Evolutionary conservation across 2,888 invertebrate species (phyloP).

Genomic region (Chymomyza amoena): DNA sequence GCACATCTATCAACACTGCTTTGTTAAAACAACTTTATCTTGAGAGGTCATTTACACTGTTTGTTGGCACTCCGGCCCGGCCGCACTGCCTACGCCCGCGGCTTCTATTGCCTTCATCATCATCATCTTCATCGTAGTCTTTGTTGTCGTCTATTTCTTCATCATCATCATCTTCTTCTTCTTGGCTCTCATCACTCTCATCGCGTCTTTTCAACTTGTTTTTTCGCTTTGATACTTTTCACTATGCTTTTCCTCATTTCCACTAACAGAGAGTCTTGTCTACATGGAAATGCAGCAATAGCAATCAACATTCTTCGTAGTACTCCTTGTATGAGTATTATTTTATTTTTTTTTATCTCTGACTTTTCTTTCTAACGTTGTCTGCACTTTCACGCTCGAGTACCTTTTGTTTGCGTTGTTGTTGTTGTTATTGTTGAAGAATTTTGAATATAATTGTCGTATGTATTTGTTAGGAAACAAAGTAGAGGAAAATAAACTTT

Average conservation of each 20-base stretch:
- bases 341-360: not conserved
- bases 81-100: not conserved
- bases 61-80: not conserved
- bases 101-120: conserved; percentile 6
- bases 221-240: conserved; percentile 49
- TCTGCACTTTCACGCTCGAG: conserved; percentile 44
- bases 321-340: conserved; percentile 28
- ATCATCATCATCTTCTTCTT: conserved; percentile 8
- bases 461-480: conserved; percentile 7
- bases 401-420: conserved; percentile 31
- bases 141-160: not conserved
- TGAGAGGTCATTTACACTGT: conserved; percentile 73
- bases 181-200: conserved; percentile 19
- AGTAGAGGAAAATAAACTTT: not conserved
- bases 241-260: conserved; percentile 41
- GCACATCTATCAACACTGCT: conserved; percentile 11
- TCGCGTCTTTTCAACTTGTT: conserved; percentile 55
- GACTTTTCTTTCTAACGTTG: not conserved
- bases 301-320: conserved; percentile 60
- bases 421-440: not conserved
- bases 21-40: conserved; percentile 71
- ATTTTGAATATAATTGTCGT: conserved; percentile 20
- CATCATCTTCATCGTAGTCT: not conserved
- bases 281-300: conserved; percentile 16
- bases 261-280: not conserved